Base-by-base conservation (phyloP, 2,113 vertebrate genomes). In the Chrysochloris asiatica region DNA sequence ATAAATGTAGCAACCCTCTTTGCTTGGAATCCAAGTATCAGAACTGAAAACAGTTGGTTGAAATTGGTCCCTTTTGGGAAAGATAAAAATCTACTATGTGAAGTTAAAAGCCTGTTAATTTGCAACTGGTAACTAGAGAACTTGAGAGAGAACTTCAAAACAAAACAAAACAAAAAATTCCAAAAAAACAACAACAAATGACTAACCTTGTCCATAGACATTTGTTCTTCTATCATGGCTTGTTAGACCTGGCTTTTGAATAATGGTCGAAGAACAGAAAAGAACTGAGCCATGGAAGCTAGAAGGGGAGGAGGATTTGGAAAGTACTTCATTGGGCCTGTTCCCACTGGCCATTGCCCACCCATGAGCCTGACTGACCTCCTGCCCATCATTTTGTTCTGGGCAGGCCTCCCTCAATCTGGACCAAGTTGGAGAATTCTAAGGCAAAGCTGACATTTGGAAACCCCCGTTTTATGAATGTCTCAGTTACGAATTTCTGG, bases 401-500 rank as follows among this genome's bases (percentile, higher is more conserved):
- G 81, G 90, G 87, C 82, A 94, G 95, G 85, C 90, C 65, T 97
- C 93, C 92, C 67, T 79, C 91, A 94, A 86, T 96, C 93, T 96
- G 97, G 90, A 59, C 88, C 54, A 52, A 84, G 92, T 75, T 75
- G 73, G 14, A 82, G 92, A 86, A 83, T 2, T 75, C 61, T 16
- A 73, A 92, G 69, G 86, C 85, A 81, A 93, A 94, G 83, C 92
- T 97, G 97, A 96, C 95, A 95, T 95, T 97, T 94, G 54, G 69
- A 97, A 96, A 91, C 0, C 6, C 90, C 94, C 86, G 91, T 97
- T 98, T 98, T 97, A 96, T 97, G 96, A 96, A 96, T 87, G 97
- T 95, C 95, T 98, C 95, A 54, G 93, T 93, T 97, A 96, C 89
- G 45, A 96, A 94, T 95, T 97, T 98, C 97, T 98, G 94, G 87